These are phyloP conservation scores for Panopea generosa DNA, from an alignment of 2,888 invertebrate species.

Conservation along the genomic window DNA sequence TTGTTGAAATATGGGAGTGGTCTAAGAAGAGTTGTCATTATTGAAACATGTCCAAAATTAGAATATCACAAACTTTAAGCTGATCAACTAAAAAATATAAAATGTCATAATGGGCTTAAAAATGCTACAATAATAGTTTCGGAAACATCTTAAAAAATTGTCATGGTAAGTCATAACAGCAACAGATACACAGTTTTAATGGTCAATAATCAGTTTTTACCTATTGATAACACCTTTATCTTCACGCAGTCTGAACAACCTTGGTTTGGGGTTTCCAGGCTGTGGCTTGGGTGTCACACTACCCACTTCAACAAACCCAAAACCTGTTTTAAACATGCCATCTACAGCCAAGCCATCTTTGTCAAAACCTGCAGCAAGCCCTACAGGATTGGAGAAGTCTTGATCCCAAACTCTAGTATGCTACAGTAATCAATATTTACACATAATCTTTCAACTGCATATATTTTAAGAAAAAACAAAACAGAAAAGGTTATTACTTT, in stretches of 20 bases:
- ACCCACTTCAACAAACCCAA: conserved; percentile 98
- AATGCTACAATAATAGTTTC: no score
- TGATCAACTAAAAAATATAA: no score
- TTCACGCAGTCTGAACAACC: conserved; percentile 94
- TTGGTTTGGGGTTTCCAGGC: conserved; percentile 95
- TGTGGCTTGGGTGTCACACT: conserved; percentile 98
- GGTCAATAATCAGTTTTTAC: conserved; percentile 85
- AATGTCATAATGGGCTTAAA: no score
- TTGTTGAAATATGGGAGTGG: no score
- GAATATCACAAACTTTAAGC: no score
- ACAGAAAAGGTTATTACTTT: no score
- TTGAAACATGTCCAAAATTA: no score
- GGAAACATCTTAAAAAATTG: no score
- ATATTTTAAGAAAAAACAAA: background rate
- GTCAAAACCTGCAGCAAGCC: conserved; percentile 99
- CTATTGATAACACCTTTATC: conserved; percentile 97
- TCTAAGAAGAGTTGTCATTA: no score
- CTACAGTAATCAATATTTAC: conserved; percentile 87
- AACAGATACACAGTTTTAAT: no score
- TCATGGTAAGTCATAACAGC: no score
- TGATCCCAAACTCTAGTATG: conserved; percentile 90
- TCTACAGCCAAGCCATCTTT: conserved; percentile 97
- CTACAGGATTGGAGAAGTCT: conserved; percentile 94
- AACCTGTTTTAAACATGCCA: conserved; percentile 93
- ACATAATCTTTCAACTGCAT: background rate